Percentiles rank a stretch among this genome's conserved stretches.
These are phyloP conservation scores for Nephila pilipes DNA, from an alignment of 1,140 invertebrate genomes.

Conservation along the genomic window DNA sequence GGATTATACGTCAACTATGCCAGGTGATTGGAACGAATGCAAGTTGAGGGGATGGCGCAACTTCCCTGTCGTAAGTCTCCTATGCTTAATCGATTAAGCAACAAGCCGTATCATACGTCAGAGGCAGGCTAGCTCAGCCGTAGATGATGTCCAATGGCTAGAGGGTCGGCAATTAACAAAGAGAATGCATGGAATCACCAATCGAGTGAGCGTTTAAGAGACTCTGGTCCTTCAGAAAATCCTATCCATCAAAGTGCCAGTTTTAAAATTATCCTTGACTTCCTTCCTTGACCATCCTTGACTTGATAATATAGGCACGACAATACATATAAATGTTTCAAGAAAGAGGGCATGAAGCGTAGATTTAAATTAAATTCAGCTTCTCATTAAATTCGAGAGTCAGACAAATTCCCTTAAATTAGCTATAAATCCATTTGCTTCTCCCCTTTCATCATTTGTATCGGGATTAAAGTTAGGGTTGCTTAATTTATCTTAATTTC, in stretches of 20 bases:
- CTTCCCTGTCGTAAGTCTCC: conserved; percentile 3
- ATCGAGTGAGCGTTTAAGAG: conserved; percentile 1
- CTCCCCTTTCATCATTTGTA: too few relatives aligned
- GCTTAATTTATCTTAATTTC: too few relatives aligned
- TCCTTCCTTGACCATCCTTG: too few relatives aligned
- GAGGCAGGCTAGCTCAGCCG: not conserved
- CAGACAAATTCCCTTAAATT: too few relatives aligned
- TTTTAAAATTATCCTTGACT: conserved; percentile 36
- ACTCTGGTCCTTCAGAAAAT: conserved; percentile 16
- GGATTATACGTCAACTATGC: conserved; percentile 1
- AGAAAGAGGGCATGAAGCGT: too few relatives aligned
- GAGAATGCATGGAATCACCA: not conserved
- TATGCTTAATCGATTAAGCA: conserved; percentile 49
- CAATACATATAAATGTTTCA: too few relatives aligned
- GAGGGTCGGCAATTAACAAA: conserved; percentile 35
- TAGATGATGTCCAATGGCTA: conserved; percentile 22
- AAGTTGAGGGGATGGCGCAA: not conserved
- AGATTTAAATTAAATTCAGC: too few relatives aligned
- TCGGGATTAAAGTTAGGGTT: too few relatives aligned
- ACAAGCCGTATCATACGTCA: conserved; percentile 36
- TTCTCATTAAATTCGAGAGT: too few relatives aligned
- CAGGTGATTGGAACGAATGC: conserved; percentile 13
- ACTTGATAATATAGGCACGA: too few relatives aligned
- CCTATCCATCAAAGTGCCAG: conserved; percentile 54
- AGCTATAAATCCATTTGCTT: too few relatives aligned